A percentile compares a stretch with the other conserved stretches of the same genome.
These are phyloP conservation scores for Bursaphelenchus okinawaensis DNA, from an alignment of 2,888 invertebrate genomes.

Conservation along the genomic window DNA sequence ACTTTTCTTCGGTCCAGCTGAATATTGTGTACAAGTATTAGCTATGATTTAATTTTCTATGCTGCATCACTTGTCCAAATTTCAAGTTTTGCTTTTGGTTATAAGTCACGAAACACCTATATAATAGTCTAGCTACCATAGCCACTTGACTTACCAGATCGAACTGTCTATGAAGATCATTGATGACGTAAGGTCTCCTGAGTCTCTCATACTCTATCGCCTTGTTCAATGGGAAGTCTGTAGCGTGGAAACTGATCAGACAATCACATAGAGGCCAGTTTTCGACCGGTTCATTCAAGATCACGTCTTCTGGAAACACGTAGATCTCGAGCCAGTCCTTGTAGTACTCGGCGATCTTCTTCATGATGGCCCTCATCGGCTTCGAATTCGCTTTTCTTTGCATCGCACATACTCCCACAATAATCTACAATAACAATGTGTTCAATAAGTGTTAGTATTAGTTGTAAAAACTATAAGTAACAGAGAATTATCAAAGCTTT, in stretches of 20 bases:
- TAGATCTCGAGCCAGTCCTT: slow-evolving; percentile 61
- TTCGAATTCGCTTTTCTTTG: slow-evolving; percentile 92
- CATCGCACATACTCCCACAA: slow-evolving; percentile 99
- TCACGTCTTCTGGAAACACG: slow-evolving; percentile 91
- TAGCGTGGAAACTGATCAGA: slow-evolving; percentile 70
- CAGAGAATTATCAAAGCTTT: too few relatives aligned
- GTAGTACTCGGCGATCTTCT: slow-evolving; percentile 81
- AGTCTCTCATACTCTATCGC: slow-evolving; percentile 85
- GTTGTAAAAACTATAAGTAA: too few relatives aligned
- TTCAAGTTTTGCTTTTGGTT: too few relatives aligned
- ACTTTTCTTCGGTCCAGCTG: slow-evolving; percentile 72
- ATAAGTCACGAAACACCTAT: not conserved
- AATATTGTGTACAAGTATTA: slow-evolving; percentile 14
- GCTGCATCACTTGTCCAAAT: too few relatives aligned
- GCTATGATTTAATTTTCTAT: too few relatives aligned
- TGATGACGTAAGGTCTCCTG: slow-evolving; percentile 89
- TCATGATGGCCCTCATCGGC: slow-evolving; percentile 97
- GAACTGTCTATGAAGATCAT: slow-evolving; percentile 96
- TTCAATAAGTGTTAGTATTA: not conserved
- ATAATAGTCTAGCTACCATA: not conserved
- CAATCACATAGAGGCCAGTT: slow-evolving; percentile 98
- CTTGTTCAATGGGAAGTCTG: slow-evolving; percentile 80
- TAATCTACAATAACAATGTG: slow-evolving; percentile 65
- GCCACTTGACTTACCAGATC: slow-evolving; percentile 77
- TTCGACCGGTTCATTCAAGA: slow-evolving; percentile 88